Percentiles rank a stretch among this genome's conserved stretches.
These are phyloP conservation scores for Penelope pileata DNA, from an alignment of 2,113 vertebrate genomes.

Conservation along the genomic window DNA sequence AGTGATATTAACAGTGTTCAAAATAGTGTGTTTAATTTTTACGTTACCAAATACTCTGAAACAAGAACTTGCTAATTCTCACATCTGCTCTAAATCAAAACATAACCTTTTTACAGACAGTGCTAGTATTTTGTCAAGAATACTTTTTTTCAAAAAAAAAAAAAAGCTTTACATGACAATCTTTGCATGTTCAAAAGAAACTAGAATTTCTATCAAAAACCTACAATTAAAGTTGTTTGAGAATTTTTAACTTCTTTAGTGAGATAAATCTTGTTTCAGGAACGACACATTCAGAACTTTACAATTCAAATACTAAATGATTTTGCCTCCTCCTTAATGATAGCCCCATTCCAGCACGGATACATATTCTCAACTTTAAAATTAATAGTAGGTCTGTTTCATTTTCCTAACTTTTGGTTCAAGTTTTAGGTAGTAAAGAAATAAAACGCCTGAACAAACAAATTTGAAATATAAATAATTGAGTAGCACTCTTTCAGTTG, in stretches of 20 bases:
- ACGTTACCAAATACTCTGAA: not conserved
- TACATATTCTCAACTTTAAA: constrained; percentile 40
- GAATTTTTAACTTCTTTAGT: not conserved
- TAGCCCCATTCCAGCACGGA: constrained; percentile 31
- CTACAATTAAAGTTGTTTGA: not conserved
- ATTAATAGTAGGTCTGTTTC: constrained; percentile 58
- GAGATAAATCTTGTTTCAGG: constrained; percentile 26
- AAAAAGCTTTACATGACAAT: not conserved
- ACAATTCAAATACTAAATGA: constrained; percentile 61
- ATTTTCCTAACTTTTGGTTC: constrained; percentile 67
- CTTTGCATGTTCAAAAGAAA: not conserved
- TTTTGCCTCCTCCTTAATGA: constrained; percentile 38
- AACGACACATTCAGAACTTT: constrained; percentile 57
- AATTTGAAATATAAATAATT: not conserved
- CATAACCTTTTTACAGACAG: no score
- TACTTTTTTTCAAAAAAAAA: no score
- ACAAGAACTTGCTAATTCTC: not conserved
- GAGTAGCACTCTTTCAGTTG: constrained; percentile 25
- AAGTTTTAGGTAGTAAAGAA: constrained; percentile 58
- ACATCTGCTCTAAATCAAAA: not conserved
- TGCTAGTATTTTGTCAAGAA: no score
- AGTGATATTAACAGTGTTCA: not conserved
- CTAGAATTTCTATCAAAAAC: not conserved
- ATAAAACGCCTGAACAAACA: not conserved
- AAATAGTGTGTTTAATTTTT: not conserved